Conservation (phyloP, 2,113 vertebrate genomes). For the Myrmophylax atrothorax region DNA sequence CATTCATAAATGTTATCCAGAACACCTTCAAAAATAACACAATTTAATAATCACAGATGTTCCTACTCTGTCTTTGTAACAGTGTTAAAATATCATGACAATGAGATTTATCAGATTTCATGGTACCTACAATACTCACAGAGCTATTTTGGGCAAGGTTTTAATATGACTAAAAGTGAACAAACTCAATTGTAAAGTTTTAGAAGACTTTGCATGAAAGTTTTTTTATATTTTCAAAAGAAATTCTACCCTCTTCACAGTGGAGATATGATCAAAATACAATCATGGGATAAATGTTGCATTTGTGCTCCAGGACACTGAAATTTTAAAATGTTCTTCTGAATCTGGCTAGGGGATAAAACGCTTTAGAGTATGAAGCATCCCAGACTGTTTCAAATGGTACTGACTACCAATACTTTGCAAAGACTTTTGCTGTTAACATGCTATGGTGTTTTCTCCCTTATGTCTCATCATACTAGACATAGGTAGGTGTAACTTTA, state of each 20-base stretch:
- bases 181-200: conserved; percentile 17
- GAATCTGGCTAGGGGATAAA: neutral
- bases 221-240: neutral
- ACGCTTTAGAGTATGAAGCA: neutral
- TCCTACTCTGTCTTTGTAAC: conserved; percentile 54
- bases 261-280: neutral
- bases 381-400: neutral
- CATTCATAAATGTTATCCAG: conserved; percentile 36
- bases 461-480: neutral
- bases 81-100: conserved; percentile 49
- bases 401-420: neutral
- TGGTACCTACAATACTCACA: neutral
- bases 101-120: conserved; percentile 60
- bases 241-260: neutral
- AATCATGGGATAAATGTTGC: neutral
- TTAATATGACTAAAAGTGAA: conserved; percentile 10
- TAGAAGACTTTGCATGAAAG: neutral
- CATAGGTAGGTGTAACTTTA: neutral
- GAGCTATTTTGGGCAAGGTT: conserved; percentile 2
- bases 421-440: neutral
- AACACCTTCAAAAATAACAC: conserved; percentile 54
- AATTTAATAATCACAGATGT: conserved; percentile 65
- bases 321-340: neutral
- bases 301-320: neutral
- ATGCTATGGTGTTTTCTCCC: neutral